These are phyloP conservation scores for Antedon bifida DNA, from an alignment of 35 echinoderm and acorn worm species.

Conservation along the genomic window DNA sequence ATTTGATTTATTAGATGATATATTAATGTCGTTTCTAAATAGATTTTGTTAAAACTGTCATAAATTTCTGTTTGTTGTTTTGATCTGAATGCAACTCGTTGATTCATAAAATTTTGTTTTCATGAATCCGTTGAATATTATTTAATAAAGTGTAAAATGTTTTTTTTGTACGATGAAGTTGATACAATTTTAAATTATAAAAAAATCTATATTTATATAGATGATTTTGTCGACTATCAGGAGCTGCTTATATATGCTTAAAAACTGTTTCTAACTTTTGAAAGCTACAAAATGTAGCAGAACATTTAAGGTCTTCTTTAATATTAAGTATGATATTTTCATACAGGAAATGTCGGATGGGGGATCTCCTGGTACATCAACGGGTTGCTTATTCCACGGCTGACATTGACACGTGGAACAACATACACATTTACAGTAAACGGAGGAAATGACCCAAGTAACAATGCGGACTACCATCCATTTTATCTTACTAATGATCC, in stretches of 20 bases:
- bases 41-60: neutral
- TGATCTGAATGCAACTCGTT: too few relatives aligned
- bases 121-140: too few relatives aligned
- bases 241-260: too few relatives aligned
- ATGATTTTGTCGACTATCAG: too few relatives aligned
- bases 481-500: conserved; percentile 64
- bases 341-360: conserved; percentile 35
- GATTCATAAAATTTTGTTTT: too few relatives aligned
- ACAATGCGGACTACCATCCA: conserved; percentile 39
- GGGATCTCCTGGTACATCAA: conserved; percentile 73
- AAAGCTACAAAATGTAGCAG: too few relatives aligned
- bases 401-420: conserved; percentile 22
- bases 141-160: too few relatives aligned
- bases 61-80: too few relatives aligned
- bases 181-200: too few relatives aligned
- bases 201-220: too few relatives aligned
- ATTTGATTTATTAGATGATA: neutral
- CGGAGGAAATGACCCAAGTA: conserved; percentile 24
- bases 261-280: too few relatives aligned
- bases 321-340: neutral
- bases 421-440: conserved; percentile 56
- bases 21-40: neutral
- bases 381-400: conserved; percentile 31
- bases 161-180: too few relatives aligned
- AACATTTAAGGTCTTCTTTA: neutral